Conservation (phyloP, 2,888 invertebrate genomes). For the Zaprionus lineosus region DNA sequence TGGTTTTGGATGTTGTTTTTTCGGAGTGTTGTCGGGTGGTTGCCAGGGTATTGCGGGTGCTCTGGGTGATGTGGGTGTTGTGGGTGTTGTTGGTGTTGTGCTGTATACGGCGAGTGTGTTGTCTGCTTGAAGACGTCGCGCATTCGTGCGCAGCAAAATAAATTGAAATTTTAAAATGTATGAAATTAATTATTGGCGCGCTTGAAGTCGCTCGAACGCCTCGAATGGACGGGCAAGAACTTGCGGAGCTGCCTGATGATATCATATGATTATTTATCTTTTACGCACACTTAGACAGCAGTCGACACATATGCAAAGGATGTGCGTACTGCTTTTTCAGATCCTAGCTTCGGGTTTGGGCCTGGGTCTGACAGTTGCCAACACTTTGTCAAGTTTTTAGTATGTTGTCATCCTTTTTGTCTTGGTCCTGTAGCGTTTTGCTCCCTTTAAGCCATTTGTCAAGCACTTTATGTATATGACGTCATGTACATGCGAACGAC, state of each 20-base stretch:
- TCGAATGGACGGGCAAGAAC: neutral
- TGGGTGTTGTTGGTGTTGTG: constrained; percentile 19
- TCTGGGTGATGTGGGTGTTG: constrained; percentile 4
- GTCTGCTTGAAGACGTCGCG: constrained; percentile 67
- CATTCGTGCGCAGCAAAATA: constrained; percentile 74
- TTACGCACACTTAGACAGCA: constrained; percentile 71
- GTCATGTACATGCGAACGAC: constrained; percentile 59
- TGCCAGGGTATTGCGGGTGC: no score
- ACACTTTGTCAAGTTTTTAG: constrained; percentile 78
- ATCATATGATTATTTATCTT: constrained; percentile 77
- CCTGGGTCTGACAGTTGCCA: constrained; percentile 71
- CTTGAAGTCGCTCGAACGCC: constrained; percentile 46
- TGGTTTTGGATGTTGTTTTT: constrained; percentile 19
- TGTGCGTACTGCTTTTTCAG: constrained; percentile 25
- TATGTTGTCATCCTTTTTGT: constrained; percentile 66
- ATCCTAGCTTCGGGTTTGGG: constrained; percentile 4
- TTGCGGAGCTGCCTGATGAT: constrained; percentile 37
- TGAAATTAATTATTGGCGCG: constrained; percentile 73
- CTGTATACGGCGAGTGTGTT: constrained; percentile 14
- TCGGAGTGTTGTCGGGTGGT: constrained; percentile 5
- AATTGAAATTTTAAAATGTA: constrained; percentile 80
- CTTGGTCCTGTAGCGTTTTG: constrained; percentile 34
- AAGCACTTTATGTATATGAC: constrained; percentile 67
- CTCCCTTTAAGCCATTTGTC: constrained; percentile 71
- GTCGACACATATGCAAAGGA: constrained; percentile 69